Base-by-base conservation (phyloP, 2,113 vertebrate genomes). In the Pterocles gutturalis region DNA sequence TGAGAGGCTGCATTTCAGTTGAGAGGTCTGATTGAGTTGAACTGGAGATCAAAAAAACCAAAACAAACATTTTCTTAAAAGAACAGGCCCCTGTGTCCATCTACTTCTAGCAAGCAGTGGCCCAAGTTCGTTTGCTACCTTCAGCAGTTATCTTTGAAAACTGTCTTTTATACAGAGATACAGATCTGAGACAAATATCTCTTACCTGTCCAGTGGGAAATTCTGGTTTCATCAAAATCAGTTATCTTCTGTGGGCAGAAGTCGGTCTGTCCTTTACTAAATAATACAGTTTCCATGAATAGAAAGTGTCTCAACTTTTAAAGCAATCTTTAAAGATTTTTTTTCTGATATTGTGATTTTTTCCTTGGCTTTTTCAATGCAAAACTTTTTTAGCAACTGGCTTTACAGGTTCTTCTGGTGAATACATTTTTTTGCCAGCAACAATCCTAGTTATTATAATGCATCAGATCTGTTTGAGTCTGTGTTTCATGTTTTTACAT, bases 401-500 rank as follows among this genome's bases (percentile, higher is more conserved):
- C 13, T 84, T 83, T 58, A 54, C 4, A 62, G 13, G 11, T 7
- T 5, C 22, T 94, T 82, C 20, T 29, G 6, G 9, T 72, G 11
- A 71, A 21, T 58, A 28, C 2, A 10, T 53, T 33, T 17, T 60
- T 88, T 75, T 51, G 5, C 20, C 36, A 55, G 26, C 19, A 78
- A 1, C 29, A 76, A 10, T 75, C 8, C 17, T 46, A 17, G 5
- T 57, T 49, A 28, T 43, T 70, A 17, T 17, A 61, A 31, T 34
- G 5, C 29, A 38, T 67, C 22, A 51, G 7, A 43, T 62, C 15
- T 69, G 13, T 54, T 48, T 38, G 29, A 64, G 17, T 48, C 22
- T 2, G 2, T 60, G 19, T 41, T 60, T 72, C 24, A 26, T 0
- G 0, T 28, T 80, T 91, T 72, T n/a, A 41, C 2, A 2, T 62